Base-by-base conservation (phyloP, 2,888 invertebrate genomes). In the Stomorhina lunata region DNA sequence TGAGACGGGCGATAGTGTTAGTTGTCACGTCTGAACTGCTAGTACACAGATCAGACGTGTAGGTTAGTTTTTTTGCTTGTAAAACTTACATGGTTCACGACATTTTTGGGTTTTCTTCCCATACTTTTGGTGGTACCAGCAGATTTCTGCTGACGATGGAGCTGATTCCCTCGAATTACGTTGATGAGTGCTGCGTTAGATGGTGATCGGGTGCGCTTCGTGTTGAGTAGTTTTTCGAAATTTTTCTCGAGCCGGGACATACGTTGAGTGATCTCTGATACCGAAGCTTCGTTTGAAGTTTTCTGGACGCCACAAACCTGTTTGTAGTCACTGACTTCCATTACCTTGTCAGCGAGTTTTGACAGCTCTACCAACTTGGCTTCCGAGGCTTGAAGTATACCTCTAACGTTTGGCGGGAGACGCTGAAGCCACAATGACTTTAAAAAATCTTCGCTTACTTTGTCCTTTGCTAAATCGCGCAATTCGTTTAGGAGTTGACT, bases 81-180 rank as follows among this genome's bases (percentile, higher is more conserved):
- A 20, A n/a, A 61, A 61, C 15, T 59, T 40, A 22, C 32, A 59
- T 27, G 27, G 59, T 0, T 7, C 0, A 6, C 20, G 22, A 10
- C 32, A 72, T 4, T 48, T 72, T 6, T 55, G 29, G 20, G 32
- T 25, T 4, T 63, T 37, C 12, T 20, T 45, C 15, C 75, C 55
- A 12, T 25, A 20, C 29, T 55, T 63, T n/a, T 63, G 20, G 10
- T 75, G 73, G 20, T 75, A 75, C 65, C 66, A 76, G 22, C 57
- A 76, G 0, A 20, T 12, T 3, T 69, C 69, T 29, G 53, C 1
- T 25, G 27, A 7, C 7, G 17, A 6, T n/a, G 29, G 20, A 0
- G 12, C 12, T 7, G 65, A 0, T 5, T 2, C 7, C 6, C 15
- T 2, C 10, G 20, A 1, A 20, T 5, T 15, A 25, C 22, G 9